Conservation (phyloP, 2,888 invertebrate species). For the Drosophila mulleri region DNA sequence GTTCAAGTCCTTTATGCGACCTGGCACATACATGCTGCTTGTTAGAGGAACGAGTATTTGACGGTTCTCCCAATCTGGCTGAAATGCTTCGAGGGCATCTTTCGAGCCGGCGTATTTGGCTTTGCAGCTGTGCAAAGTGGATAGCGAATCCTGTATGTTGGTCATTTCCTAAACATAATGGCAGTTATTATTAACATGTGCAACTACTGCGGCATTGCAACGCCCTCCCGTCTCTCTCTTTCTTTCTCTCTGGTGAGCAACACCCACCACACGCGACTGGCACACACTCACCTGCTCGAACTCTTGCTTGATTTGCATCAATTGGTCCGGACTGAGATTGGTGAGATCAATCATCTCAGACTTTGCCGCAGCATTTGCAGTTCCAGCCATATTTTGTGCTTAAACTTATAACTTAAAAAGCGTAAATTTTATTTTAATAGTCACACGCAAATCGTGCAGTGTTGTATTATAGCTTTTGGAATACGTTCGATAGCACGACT, state of each 20-base stretch:
- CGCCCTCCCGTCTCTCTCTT: background rate
- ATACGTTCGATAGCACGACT: constrained; percentile 12
- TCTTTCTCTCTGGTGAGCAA: constrained; percentile 17
- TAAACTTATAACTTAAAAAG: constrained; percentile 62
- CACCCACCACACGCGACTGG: constrained; percentile 41
- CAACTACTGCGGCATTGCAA: constrained; percentile 20
- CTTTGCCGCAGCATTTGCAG: constrained; percentile 85
- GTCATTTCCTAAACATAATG: constrained; percentile 89
- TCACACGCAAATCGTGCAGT: constrained; percentile 46
- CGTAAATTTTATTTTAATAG: constrained; percentile 43
- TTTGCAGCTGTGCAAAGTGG: constrained; percentile 95
- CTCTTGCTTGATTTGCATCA: constrained; percentile 94
- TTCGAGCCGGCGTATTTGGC: constrained; percentile 95
- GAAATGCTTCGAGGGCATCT: constrained; percentile 92
- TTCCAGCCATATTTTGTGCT: constrained; percentile 61
- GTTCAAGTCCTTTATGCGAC: constrained; percentile 92
- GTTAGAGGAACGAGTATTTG: constrained; percentile 97
- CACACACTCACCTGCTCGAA: constrained; percentile 90
- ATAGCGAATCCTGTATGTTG: constrained; percentile 95
- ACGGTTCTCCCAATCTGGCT: constrained; percentile 91
- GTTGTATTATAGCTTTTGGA: constrained; percentile 17
- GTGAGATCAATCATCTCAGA: constrained; percentile 92
- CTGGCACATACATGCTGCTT: constrained; percentile 98
- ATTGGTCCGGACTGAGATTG: constrained; percentile 91
- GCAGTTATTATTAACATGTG: constrained; percentile 49